Evolutionary conservation across 2,888 invertebrate genomes (phyloP).

Genomic region (Epsilonema sp.): DNA sequence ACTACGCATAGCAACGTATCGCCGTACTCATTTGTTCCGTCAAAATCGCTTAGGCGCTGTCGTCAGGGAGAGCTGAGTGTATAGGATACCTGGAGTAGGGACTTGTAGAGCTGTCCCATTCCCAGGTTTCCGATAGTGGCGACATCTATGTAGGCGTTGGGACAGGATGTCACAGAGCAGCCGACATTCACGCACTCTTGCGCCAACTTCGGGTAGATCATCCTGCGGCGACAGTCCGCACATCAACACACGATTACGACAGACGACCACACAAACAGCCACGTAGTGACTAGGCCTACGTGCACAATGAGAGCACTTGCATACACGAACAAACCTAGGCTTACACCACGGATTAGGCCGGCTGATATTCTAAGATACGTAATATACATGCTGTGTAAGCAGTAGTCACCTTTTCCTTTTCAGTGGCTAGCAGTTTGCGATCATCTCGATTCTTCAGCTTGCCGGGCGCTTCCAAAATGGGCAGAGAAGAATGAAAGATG

Average conservation of each 20-base stretch:
- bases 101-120: slow-evolving; percentile 78
- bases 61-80: too few relatives aligned
- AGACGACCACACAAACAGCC: not conserved
- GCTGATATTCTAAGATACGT: too few relatives aligned
- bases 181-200: slow-evolving; percentile 79
- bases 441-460: slow-evolving; percentile 85
- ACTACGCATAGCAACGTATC: slow-evolving; percentile 1
- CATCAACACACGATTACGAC: slow-evolving; percentile 11
- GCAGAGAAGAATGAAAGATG: slow-evolving; percentile 82
- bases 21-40: too few relatives aligned
- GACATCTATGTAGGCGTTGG: slow-evolving; percentile 82
- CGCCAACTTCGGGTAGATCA: slow-evolving; percentile 72
- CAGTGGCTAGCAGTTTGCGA: slow-evolving; percentile 78
- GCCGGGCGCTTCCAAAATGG: slow-evolving; percentile 78
- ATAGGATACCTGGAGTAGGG: slow-evolving; percentile 63
- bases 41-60: too few relatives aligned
- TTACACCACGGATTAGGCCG: too few relatives aligned
- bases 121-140: slow-evolving; percentile 84
- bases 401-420: slow-evolving; percentile 56
- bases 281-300: too few relatives aligned
- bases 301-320: too few relatives aligned
- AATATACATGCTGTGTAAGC: too few relatives aligned
- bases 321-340: too few relatives aligned
- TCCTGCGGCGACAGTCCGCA: slow-evolving; percentile 52
- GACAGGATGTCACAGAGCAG: slow-evolving; percentile 81